A percentile compares a stretch with the other conserved stretches of the same genome.
phyloP scores from a whole-genome alignment of 2,888 invertebrate genomes.

The Ichneumoninae sp. region DNA sequence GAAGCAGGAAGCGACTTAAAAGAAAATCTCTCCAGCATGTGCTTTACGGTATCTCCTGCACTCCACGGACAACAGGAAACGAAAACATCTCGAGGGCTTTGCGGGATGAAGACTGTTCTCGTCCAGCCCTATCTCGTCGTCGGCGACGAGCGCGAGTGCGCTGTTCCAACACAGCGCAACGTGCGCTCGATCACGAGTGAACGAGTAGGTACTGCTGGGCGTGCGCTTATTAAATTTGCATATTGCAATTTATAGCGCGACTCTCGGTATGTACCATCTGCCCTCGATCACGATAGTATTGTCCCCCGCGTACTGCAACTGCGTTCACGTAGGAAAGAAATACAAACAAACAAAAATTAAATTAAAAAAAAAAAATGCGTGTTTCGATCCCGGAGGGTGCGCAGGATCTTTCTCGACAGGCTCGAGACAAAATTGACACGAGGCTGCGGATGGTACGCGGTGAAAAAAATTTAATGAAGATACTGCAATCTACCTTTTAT shows the following conservation, averaged over 20 bases:
- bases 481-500: neutral
- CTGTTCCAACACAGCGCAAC: slow-evolving; percentile 3
- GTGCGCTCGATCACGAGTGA: slow-evolving; percentile 23
- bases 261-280: slow-evolving; percentile 66
- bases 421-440: slow-evolving; percentile 24
- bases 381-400: slow-evolving; percentile 27
- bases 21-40: neutral
- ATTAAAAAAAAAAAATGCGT: slow-evolving; percentile 18
- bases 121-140: slow-evolving; percentile 36
- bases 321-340: slow-evolving; percentile 5
- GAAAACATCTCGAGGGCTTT: slow-evolving; percentile 34
- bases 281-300: slow-evolving; percentile 79
- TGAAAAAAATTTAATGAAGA: slow-evolving; percentile 11
- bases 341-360: neutral
- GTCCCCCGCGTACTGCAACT: slow-evolving; percentile 62
- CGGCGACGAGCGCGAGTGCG: slow-evolving; percentile 10
- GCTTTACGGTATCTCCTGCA: neutral
- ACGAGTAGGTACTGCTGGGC: slow-evolving; percentile 58
- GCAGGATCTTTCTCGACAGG: slow-evolving; percentile 9
- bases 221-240: slow-evolving; percentile 79
- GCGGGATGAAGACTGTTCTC: slow-evolving; percentile 36
- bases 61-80: slow-evolving; percentile 1
- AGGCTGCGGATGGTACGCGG: neutral
- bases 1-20: neutral
- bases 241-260: slow-evolving; percentile 78